Percentiles rank a stretch among this genome's conserved stretches.
phyloP scores from a whole-genome alignment of 92 coral and sea anemone species.

The Palythoa grandiflora region DNA sequence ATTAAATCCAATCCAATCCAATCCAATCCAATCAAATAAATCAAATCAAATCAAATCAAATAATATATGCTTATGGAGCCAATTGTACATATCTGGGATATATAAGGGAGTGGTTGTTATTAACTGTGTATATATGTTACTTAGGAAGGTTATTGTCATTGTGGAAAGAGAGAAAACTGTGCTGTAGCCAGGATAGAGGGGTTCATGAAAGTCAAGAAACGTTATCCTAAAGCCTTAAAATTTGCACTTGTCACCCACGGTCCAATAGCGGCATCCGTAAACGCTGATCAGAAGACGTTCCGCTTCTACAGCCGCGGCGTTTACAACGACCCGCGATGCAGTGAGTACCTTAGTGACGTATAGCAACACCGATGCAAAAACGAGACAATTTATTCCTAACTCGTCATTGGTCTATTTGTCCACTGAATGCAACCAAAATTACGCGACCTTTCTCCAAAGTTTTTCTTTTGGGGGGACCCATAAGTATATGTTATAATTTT shows the following conservation, averaged over 20 bases:
- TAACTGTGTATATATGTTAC: neutral
- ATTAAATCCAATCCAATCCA: no score
- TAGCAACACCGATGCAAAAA: neutral
- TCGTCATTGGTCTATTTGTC: no score
- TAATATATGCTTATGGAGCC: no score
- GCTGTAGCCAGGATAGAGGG: conserved; percentile 74
- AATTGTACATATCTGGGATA: neutral
- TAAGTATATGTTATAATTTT: no score
- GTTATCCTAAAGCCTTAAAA: conserved; percentile 72
- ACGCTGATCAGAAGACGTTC: conserved; percentile 90
- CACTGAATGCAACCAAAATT: no score
- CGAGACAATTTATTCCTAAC: neutral
- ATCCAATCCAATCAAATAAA: no score
- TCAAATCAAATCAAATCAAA: no score
- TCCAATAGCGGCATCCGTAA: conserved; percentile 89
- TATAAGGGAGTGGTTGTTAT: neutral
- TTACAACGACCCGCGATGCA: conserved; percentile 82
- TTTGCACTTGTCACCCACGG: conserved; percentile 92
- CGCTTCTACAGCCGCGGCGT: conserved; percentile 92
- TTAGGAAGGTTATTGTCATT: conserved; percentile 95
- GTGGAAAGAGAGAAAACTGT: conserved; percentile 83
- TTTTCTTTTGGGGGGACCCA: no score
- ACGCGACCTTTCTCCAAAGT: no score
- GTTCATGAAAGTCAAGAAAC: conserved; percentile 80
- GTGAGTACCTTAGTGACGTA: conserved; percentile 57